Conservation (phyloP, 2,888 invertebrate species). For the Acronicta psi region DNA sequence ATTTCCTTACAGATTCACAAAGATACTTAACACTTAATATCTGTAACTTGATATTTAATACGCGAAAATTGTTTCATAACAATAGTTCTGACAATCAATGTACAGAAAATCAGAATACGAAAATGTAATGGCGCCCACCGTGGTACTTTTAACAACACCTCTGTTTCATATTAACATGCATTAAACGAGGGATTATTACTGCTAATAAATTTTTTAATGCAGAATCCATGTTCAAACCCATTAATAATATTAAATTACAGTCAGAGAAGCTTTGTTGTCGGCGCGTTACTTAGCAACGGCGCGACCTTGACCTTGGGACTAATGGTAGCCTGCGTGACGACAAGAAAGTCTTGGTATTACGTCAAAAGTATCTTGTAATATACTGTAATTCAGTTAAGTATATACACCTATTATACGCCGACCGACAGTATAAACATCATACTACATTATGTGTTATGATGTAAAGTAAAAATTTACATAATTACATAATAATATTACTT, state of each 20-base stretch:
- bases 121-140: constrained; percentile 47
- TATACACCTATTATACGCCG: no score
- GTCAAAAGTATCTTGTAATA: constrained; percentile 32
- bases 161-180: constrained; percentile 29
- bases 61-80: constrained; percentile 2
- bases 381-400: constrained; percentile 20
- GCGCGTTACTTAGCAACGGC: constrained; percentile 61
- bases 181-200: constrained; percentile 45
- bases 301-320: constrained; percentile 59
- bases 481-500: no score
- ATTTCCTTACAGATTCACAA: constrained; percentile 26
- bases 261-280: constrained; percentile 61
- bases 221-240: constrained; percentile 57
- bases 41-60: constrained; percentile 6
- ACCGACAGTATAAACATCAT: no score
- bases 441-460: no score
- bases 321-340: constrained; percentile 45
- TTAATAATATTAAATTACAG: constrained; percentile 56
- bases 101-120: constrained; percentile 10
- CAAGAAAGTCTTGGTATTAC: constrained; percentile 45
- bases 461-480: no score
- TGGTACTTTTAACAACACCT: constrained; percentile 28
- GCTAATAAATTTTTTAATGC: constrained; percentile 56
- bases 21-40: constrained; percentile 23
- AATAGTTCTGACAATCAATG: constrained; percentile 15